Evolutionary conservation across 2,113 vertebrate species (phyloP).

Genomic region (Polypterus bichir): DNA sequence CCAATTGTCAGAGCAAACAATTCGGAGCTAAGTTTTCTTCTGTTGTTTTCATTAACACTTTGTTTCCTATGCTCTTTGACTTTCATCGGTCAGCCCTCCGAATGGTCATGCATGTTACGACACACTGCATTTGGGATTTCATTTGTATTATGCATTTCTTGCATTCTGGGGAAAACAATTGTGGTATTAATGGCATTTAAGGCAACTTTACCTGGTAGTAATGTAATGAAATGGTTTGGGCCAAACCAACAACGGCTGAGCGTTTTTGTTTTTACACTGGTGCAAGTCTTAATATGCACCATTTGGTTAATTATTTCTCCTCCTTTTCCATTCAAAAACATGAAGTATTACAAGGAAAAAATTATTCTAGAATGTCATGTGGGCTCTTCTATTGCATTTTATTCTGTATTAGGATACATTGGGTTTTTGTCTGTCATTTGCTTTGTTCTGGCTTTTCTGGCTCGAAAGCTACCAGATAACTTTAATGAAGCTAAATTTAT

Average conservation of each 20-base stretch:
- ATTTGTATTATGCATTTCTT: slow-evolving; percentile 10
- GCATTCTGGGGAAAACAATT: slow-evolving; percentile 11
- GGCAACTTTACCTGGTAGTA: slow-evolving; percentile 3
- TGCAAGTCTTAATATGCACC: slow-evolving; percentile 7
- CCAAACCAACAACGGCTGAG: slow-evolving; percentile 19
- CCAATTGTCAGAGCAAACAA: slow-evolving; percentile 10
- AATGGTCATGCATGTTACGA: slow-evolving; percentile 6
- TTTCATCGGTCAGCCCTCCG: slow-evolving; percentile 10
- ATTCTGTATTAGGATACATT: slow-evolving; percentile 10
- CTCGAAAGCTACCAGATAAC: slow-evolving; percentile 11
- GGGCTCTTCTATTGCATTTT: slow-evolving; percentile 4
- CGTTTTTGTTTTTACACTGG: slow-evolving; percentile 2
- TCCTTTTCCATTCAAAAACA: slow-evolving; percentile 7
- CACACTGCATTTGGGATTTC: slow-evolving; percentile 10
- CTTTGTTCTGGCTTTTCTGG: slow-evolving; percentile 8
- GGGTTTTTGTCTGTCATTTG: slow-evolving; percentile 2
- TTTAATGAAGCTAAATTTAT: slow-evolving; percentile 11
- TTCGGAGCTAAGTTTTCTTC: slow-evolving; percentile 10
- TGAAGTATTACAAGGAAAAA: slow-evolving; percentile 6
- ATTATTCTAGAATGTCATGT: slow-evolving; percentile 6
- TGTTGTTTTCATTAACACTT: slow-evolving; percentile 8
- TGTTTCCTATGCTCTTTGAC: slow-evolving; percentile 11
- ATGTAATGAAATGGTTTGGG: slow-evolving; percentile 7
- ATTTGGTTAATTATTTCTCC: slow-evolving; percentile 8
- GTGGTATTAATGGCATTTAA: slow-evolving; percentile 10